phyloP scores from a whole-genome alignment of 2,797 vertebrate genomes.

The Erpetoichthys calabaricus region DNA sequence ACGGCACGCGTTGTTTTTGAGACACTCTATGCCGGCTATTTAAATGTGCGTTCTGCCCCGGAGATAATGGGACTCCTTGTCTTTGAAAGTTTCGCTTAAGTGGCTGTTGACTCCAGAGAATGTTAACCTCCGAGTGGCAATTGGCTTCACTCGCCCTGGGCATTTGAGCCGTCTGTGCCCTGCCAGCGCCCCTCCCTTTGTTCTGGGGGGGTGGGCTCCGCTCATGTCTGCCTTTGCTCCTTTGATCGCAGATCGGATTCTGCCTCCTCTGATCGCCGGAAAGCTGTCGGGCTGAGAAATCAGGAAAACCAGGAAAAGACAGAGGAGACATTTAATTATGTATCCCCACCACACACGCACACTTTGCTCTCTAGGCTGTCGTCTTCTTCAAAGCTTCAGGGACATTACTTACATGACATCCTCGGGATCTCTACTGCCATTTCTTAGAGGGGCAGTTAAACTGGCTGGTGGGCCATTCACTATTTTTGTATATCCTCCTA shows the following conservation, averaged over 20 bases:
- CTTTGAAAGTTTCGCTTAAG: slow-evolving; percentile 24
- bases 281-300: too few relatives aligned
- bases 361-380: too few relatives aligned
- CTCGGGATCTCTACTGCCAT: too few relatives aligned
- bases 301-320: too few relatives aligned
- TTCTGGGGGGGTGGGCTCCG: slow-evolving; percentile 31
- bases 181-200: slow-evolving; percentile 31
- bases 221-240: slow-evolving; percentile 57
- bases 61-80: slow-evolving; percentile 15
- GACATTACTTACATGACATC: too few relatives aligned
- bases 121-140: slow-evolving; percentile 31
- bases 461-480: too few relatives aligned
- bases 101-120: slow-evolving; percentile 29
- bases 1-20: slow-evolving; percentile 1
- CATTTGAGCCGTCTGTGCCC: slow-evolving; percentile 21
- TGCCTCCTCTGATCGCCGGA: slow-evolving; percentile 62
- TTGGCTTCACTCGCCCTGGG: slow-evolving; percentile 25
- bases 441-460: too few relatives aligned
- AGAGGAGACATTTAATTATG: too few relatives aligned
- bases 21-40: slow-evolving; percentile 13
- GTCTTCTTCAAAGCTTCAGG: too few relatives aligned
- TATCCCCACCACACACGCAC: too few relatives aligned
- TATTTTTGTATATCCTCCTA: too few relatives aligned
- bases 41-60: slow-evolving; percentile 19
- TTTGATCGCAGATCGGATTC: slow-evolving; percentile 57